Evolutionary conservation across 1,140 invertebrate genomes (phyloP).

Genomic region (Sipha flava): DNA sequence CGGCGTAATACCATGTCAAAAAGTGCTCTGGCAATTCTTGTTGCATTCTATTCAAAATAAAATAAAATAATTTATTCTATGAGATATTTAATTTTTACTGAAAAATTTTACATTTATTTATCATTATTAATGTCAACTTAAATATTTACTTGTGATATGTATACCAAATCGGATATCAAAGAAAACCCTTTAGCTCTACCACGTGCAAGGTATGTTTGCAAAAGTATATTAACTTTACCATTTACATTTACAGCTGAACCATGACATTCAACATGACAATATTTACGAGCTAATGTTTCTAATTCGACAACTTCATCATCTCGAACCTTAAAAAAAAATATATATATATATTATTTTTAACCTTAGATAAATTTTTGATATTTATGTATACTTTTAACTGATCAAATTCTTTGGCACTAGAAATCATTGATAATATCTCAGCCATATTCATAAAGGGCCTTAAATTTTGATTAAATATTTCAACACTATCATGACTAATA

Average conservation of each 20-base stretch:
- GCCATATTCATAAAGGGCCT: slow-evolving; percentile 74
- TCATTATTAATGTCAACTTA: not conserved
- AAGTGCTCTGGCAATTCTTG: slow-evolving; percentile 78
- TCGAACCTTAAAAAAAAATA: slow-evolving; percentile 54
- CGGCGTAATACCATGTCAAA: slow-evolving; percentile 88
- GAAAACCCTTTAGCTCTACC: slow-evolving; percentile 76
- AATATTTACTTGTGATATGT: slow-evolving; percentile 71
- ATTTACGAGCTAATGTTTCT: slow-evolving; percentile 59
- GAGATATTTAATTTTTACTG: too few species aligned
- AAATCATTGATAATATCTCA: slow-evolving; percentile 80
- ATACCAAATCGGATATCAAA: slow-evolving; percentile 84
- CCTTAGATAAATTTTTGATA: slow-evolving; percentile 29
- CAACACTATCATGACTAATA: slow-evolving; percentile 93
- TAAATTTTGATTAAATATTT: slow-evolving; percentile 76
- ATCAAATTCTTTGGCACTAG: slow-evolving; percentile 86
- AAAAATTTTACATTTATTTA: too few species aligned
- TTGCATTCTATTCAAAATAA: slow-evolving; percentile 62
- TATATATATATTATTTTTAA: not conserved
- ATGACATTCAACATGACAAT: slow-evolving; percentile 65
- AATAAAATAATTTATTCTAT: too few species aligned
- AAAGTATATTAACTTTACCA: slow-evolving; percentile 94
- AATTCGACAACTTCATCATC: slow-evolving; percentile 92
- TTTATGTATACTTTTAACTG: slow-evolving; percentile 79
- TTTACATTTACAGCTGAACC: slow-evolving; percentile 81
- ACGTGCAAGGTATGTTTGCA: slow-evolving; percentile 84